Percentiles rank a stretch among this genome's conserved stretches.
Conservation (phyloP, 2,113 vertebrate genomes). For the Alethe castanea region DNA sequence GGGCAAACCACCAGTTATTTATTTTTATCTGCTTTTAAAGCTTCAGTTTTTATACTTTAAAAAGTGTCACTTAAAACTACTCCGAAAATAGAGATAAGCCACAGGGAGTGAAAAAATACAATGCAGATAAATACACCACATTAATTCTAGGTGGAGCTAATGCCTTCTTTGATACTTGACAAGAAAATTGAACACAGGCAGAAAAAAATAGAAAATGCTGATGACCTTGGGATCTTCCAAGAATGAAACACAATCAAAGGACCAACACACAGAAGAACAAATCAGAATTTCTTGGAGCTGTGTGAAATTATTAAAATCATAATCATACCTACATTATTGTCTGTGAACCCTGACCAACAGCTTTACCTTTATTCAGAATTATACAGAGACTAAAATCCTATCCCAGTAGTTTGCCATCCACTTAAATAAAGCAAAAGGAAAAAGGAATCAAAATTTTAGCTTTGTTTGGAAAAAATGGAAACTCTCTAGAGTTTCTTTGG, state of each 20-base stretch:
- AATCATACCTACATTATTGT: background rate
- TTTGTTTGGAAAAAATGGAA: background rate
- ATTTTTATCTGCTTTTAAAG: background rate
- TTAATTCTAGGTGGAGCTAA: background rate
- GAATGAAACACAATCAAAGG: background rate
- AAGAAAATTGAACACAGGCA: background rate
- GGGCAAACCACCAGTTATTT: background rate
- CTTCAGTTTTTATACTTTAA: background rate
- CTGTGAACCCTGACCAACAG: background rate
- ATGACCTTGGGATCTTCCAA: background rate
- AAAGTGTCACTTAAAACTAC: background rate
- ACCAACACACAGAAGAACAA: background rate
- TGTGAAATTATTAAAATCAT: background rate
- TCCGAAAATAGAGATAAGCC: background rate
- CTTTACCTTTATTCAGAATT: background rate
- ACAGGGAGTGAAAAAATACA: background rate
- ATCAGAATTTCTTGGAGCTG: background rate
- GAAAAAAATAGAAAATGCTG: background rate
- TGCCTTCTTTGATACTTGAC: background rate
- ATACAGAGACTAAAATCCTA: background rate
- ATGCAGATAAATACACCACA: background rate
- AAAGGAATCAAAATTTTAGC: background rate
- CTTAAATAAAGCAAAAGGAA: background rate
- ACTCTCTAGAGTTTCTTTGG: background rate
- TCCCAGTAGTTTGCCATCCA: background rate